Conservation (phyloP, 2,113 vertebrate genomes). For the Trogon surrucura region DNA sequence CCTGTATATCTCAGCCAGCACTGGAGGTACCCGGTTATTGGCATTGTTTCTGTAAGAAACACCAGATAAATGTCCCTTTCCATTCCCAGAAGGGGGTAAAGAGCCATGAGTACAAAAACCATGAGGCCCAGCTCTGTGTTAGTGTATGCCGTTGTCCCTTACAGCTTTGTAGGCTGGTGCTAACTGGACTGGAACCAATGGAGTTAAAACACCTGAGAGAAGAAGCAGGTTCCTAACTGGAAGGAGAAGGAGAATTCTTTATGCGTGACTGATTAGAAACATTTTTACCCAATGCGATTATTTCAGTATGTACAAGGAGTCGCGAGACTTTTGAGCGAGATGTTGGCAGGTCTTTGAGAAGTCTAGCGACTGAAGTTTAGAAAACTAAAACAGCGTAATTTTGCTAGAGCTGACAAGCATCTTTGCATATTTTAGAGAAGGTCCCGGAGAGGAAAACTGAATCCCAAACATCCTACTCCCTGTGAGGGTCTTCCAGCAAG, state of each 20-base stretch:
- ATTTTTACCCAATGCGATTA: background rate
- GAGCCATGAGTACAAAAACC: background rate
- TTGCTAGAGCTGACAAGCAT: background rate
- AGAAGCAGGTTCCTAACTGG: constrained; percentile 11
- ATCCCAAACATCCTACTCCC: background rate
- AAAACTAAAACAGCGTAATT: background rate
- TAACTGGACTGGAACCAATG: background rate
- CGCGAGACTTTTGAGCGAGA: background rate
- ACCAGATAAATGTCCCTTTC: constrained; percentile 54
- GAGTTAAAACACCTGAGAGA: constrained; percentile 19
- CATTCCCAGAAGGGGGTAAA: background rate
- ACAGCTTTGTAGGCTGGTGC: background rate
- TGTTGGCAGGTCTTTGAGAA: background rate
- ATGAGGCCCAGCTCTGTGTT: background rate
- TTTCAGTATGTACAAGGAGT: background rate
- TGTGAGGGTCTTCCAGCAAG: background rate
- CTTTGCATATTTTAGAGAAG: background rate
- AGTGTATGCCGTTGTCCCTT: background rate
- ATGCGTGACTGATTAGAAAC: background rate
- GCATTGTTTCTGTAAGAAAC: constrained; percentile 48
- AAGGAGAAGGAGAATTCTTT: constrained; percentile 1
- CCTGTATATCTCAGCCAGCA: constrained; percentile 23
- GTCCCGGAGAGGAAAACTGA: background rate
- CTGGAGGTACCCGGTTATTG: constrained; percentile 29
- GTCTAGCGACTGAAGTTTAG: background rate